phyloP scores from a whole-genome alignment of 2,113 vertebrate species.

The Mus pahari region DNA sequence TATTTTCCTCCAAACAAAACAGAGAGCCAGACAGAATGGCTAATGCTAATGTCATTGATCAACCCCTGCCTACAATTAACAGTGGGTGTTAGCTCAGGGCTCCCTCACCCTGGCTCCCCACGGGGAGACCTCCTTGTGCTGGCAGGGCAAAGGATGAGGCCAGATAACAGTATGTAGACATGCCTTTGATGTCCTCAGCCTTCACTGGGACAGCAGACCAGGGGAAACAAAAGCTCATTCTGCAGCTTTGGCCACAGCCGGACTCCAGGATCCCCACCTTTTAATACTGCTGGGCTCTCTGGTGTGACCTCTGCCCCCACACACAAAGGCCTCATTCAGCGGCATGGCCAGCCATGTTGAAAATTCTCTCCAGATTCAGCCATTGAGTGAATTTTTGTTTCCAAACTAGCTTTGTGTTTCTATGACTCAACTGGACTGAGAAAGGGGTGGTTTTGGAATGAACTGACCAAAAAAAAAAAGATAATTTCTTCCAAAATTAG shows the following conservation, averaged over 20 bases:
- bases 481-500: not conserved
- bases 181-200: slow-evolving; percentile 91
- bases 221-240: slow-evolving; percentile 88
- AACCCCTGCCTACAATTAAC: slow-evolving; percentile 69
- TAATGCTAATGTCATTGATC: slow-evolving; percentile 77
- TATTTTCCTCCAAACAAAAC: not conserved
- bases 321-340: slow-evolving; percentile 85
- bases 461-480: not conserved
- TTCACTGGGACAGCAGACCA: slow-evolving; percentile 81
- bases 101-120: slow-evolving; percentile 79
- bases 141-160: slow-evolving; percentile 87
- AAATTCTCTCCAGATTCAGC: slow-evolving; percentile 80
- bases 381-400: slow-evolving; percentile 64
- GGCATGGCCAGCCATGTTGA: slow-evolving; percentile 77
- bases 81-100: slow-evolving; percentile 62
- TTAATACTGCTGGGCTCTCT: slow-evolving; percentile 80
- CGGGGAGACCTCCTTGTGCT: slow-evolving; percentile 82
- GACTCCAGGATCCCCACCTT: slow-evolving; percentile 85
- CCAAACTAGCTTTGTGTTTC: slow-evolving; percentile 59
- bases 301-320: slow-evolving; percentile 86
- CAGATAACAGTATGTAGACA: slow-evolving; percentile 89
- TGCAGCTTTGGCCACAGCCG: slow-evolving; percentile 75
- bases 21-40: slow-evolving; percentile 23
- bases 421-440: not conserved
- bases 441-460: not conserved